Conservation (phyloP, 2,888 invertebrate species). For the Bhutanitis thaidina region DNA sequence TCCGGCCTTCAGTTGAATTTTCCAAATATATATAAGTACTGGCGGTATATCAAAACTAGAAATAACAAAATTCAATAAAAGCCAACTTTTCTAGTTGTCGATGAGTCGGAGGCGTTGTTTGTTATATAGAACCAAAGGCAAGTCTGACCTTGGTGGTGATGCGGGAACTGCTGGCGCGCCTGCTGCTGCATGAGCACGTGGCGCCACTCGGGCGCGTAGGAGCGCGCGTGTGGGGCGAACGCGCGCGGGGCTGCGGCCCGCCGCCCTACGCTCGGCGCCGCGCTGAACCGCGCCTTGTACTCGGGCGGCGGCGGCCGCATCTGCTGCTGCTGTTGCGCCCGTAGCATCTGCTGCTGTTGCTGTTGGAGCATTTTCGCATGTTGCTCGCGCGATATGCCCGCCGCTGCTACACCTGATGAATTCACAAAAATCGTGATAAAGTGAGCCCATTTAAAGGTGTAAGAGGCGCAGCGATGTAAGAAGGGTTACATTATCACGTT, state of each 20-base stretch:
- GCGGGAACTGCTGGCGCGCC: constrained; percentile 72
- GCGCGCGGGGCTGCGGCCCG: constrained; percentile 41
- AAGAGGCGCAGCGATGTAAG: too few relatives aligned
- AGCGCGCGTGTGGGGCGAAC: constrained; percentile 51
- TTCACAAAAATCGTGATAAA: background rate
- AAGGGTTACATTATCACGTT: too few relatives aligned
- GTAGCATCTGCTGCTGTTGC: constrained; percentile 83
- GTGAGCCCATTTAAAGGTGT: too few relatives aligned
- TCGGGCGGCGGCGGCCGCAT: constrained; percentile 91
- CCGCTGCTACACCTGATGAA: constrained; percentile 58
- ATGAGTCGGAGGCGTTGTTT: too few relatives aligned
- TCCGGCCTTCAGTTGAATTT: too few relatives aligned
- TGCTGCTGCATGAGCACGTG: constrained; percentile 82
- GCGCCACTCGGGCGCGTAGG: constrained; percentile 70
- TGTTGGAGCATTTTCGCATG: constrained; percentile 85
- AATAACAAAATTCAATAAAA: too few relatives aligned
- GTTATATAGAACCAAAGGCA: too few relatives aligned
- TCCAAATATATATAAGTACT: too few relatives aligned
- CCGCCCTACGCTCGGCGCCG: constrained; percentile 39
- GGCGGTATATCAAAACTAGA: too few relatives aligned
- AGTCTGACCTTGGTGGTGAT: constrained; percentile 65
- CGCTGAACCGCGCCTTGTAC: constrained; percentile 85
- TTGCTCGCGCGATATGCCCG: constrained; percentile 77
- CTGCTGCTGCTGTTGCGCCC: constrained; percentile 76
- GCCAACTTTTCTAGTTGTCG: too few relatives aligned